Evolutionary conservation across 2,888 invertebrate species (phyloP), one percentile per base, ranked within the genome.

Genomic region (Trichopoda pennipes): DNA sequence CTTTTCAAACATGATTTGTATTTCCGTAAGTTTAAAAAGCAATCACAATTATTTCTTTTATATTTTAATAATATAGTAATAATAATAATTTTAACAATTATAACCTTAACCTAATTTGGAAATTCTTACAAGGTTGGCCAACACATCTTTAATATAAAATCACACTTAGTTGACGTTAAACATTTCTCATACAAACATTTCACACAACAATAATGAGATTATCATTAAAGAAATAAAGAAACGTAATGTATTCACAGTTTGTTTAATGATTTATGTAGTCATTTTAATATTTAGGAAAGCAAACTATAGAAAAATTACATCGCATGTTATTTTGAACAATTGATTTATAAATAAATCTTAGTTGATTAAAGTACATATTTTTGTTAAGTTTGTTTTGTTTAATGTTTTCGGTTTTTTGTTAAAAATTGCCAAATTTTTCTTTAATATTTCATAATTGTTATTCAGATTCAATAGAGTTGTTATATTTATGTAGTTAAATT

Each of bases 251-350:
- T 75, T 66, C 19, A 58, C 38, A 66, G 38, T 38, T 60, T 75
- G 51, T 51, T 58, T 19, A 42, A 74, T 60, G 49, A 75, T 75
- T 58, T 42, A 75, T 75, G 38, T 12, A 21, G 21, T 21, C 23
- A 51, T 68, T 55, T 32, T 17, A 12, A 38, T 12, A 12, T 12
- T 38, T 12, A 38, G 38, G 12, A 12, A 38, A 38, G 14, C 19
- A 23, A 47, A 21, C 21, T 21, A 8, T 9, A 38, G 9, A 61
- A 61, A 35, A 28, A 32, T 17, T 60, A 42, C 17, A 21, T 21
- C 38, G 28, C 49, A 64, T 56, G 56, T 58, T 56, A 58, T 60
- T 66, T 49, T 42, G 38, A n/a, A 12, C 23, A 60, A 51, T 60
- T 72, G 2, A 17, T 2, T 21, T 1, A 12, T 9, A 49, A 49